Percentiles rank a stretch among this genome's conserved stretches.
phyloP scores from a whole-genome alignment of 2,888 invertebrate species.

The Pollenia amentaria region DNA sequence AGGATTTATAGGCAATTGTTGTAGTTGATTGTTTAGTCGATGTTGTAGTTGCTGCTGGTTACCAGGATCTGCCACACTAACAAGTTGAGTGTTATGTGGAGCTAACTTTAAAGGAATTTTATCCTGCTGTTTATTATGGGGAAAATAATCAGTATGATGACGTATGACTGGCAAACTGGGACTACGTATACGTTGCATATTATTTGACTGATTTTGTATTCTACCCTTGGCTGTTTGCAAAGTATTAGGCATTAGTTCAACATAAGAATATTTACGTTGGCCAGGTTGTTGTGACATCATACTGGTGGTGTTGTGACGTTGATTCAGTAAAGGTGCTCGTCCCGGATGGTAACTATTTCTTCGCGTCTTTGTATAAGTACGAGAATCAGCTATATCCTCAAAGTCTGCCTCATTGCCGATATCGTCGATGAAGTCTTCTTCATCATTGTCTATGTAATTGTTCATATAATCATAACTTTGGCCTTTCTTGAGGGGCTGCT shows the following conservation, averaged over 20 bases:
- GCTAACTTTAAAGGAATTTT: conserved; percentile 67
- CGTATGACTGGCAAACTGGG: conserved; percentile 89
- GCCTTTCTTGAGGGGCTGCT: conserved; percentile 76
- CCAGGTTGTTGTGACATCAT: conserved; percentile 74
- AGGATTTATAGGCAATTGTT: conserved; percentile 76
- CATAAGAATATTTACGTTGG: conserved; percentile 75
- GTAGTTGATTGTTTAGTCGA: conserved; percentile 78
- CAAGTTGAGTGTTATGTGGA: conserved; percentile 64
- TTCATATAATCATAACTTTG: conserved; percentile 80
- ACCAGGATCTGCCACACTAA: conserved; percentile 58
- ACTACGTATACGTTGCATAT: conserved; percentile 85
- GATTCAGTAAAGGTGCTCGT: conserved; percentile 74
- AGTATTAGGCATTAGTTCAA: conserved; percentile 78
- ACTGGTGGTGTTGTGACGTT: conserved; percentile 76
- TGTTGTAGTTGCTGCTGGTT: conserved; percentile 72
- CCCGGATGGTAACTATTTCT: conserved; percentile 78
- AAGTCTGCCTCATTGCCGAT: conserved; percentile 78
- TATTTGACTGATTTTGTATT: conserved; percentile 77
- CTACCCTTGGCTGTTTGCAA: conserved; percentile 82
- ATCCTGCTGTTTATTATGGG: conserved; percentile 75
- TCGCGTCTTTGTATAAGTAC: conserved; percentile 74
- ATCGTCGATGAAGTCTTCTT: conserved; percentile 54
- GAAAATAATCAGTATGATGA: conserved; percentile 78
- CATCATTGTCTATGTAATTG: conserved; percentile 76
- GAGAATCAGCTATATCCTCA: conserved; percentile 77